These are phyloP conservation scores for Drosophila quinaria DNA, from an alignment of 2,888 invertebrate species.

Conservation along the genomic window DNA sequence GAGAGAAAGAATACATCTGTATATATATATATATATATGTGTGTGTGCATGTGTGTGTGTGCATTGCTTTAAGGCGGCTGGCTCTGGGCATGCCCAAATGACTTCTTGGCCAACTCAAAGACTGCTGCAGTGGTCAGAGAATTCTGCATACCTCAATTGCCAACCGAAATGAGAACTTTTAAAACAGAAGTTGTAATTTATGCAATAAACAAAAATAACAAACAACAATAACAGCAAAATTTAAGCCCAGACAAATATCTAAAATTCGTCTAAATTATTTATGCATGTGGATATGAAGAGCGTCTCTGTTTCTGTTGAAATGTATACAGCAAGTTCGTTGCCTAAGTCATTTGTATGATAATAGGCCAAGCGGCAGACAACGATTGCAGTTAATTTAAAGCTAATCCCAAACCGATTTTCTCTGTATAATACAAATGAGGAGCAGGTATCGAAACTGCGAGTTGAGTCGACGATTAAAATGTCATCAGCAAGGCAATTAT, in stretches of 20 bases:
- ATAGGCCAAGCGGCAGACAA: constrained; percentile 30
- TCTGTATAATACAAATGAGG: constrained; percentile 3
- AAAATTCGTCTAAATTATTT: constrained; percentile 45
- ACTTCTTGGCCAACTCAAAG: constrained; percentile 60
- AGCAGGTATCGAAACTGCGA: neutral
- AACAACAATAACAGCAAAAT: constrained; percentile 4
- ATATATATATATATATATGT: constrained; percentile 14
- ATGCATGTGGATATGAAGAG: constrained; percentile 37
- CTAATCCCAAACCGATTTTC: constrained; percentile 26
- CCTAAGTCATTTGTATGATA: constrained; percentile 58
- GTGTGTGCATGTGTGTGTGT: constrained; percentile 36
- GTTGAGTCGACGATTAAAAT: constrained; percentile 31
- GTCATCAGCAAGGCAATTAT: constrained; percentile 29
- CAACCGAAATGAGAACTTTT: constrained; percentile 49
- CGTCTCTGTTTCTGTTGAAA: constrained; percentile 4
- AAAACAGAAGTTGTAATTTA: constrained; percentile 43
- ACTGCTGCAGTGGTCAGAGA: constrained; percentile 26
- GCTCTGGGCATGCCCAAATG: constrained; percentile 57
- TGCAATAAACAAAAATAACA: constrained; percentile 11
- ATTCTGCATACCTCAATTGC: constrained; percentile 52
- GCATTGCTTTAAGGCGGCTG: constrained; percentile 55
- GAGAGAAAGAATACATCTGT: constrained; percentile 20
- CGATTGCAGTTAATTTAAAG: constrained; percentile 32
- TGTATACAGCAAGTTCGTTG: constrained; percentile 56
- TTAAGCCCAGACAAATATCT: constrained; percentile 42